These are phyloP conservation scores for Synergus laeviventris DNA, from an alignment of 2,888 invertebrate genomes.

Conservation along the genomic window DNA sequence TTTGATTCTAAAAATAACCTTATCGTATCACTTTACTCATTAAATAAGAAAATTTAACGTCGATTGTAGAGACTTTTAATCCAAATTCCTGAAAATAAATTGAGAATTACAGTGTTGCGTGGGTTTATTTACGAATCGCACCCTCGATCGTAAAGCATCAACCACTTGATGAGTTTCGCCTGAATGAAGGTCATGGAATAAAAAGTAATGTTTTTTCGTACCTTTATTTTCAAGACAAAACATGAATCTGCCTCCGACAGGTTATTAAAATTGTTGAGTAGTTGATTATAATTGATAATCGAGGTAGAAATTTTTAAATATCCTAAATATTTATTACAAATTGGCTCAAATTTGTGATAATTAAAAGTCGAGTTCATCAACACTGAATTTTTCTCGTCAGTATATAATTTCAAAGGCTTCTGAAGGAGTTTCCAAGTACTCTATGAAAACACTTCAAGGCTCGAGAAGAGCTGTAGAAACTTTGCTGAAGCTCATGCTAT, in stretches of 20 bases:
- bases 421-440: not conserved
- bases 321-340: not conserved
- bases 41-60: too few relatives aligned
- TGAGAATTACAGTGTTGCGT: slow-evolving; percentile 12
- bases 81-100: not conserved
- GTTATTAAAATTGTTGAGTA: not conserved
- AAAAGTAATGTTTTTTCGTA: not conserved
- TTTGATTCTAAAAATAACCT: too few relatives aligned
- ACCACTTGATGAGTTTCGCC: not conserved
- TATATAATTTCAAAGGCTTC: not conserved
- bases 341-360: not conserved
- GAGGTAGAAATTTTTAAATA: not conserved
- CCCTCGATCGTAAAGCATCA: not conserved
- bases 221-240: too few relatives aligned
- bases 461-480: slow-evolving; percentile 19
- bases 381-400: not conserved
- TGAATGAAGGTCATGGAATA: not conserved
- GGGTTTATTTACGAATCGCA: not conserved
- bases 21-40: too few relatives aligned
- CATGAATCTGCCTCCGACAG: not conserved
- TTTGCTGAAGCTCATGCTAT: slow-evolving; percentile 6
- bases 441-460: slow-evolving; percentile 6
- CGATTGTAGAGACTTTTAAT: not conserved
- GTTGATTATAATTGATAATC: not conserved
- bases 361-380: not conserved